These are phyloP conservation scores for Rapana venosa DNA, from an alignment of 2,888 invertebrate species.

Conservation along the genomic window DNA sequence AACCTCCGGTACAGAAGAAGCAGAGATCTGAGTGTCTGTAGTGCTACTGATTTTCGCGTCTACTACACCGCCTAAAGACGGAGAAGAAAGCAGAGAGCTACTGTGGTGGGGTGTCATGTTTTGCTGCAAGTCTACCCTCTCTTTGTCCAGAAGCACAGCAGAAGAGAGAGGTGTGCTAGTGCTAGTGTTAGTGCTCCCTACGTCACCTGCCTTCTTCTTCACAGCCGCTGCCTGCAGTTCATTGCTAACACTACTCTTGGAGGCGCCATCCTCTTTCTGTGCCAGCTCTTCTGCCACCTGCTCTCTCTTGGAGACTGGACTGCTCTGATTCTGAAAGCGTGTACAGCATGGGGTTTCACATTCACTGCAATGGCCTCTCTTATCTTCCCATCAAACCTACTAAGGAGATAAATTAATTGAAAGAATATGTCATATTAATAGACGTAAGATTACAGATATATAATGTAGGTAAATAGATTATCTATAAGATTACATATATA, in stretches of 20 bases:
- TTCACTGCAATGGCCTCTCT: background rate
- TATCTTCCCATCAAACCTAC: no score
- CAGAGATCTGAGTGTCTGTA: background rate
- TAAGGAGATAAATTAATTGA: no score
- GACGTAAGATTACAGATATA: no score
- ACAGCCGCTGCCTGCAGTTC: background rate
- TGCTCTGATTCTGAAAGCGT: background rate
- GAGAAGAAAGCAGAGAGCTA: background rate
- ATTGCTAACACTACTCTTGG: background rate
- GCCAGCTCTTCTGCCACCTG: background rate
- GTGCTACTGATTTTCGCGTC: background rate
- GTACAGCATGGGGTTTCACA: slow-evolving; percentile 14
- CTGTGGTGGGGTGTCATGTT: background rate
- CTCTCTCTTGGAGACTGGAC: background rate
- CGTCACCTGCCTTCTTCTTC: slow-evolving; percentile 23
- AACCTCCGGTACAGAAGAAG: background rate
- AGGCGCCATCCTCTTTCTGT: background rate
- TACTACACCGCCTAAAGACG: background rate
- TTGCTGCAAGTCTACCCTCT: background rate
- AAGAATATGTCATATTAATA: no score
- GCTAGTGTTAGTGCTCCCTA: background rate
- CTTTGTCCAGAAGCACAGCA: background rate
- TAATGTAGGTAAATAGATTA: no score
- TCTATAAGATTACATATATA: no score
- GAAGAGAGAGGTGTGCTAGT: background rate